These are phyloP conservation scores for Orestias chungarensis DNA, from an alignment of 2,797 vertebrate species.

Conservation along the genomic window DNA sequence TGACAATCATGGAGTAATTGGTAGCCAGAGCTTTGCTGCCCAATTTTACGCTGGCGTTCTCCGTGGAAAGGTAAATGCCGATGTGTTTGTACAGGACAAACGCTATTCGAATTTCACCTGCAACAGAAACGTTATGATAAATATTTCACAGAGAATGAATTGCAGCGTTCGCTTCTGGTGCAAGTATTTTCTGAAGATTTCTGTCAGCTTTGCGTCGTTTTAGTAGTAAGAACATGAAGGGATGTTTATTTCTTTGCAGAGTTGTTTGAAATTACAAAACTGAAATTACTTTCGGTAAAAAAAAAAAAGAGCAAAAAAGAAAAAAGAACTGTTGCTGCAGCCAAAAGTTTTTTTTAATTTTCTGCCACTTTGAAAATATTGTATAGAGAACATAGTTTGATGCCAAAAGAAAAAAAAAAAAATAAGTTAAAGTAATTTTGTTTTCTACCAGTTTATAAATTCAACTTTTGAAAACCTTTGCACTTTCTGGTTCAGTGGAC, in stretches of 20 bases:
- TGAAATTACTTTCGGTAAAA: neutral
- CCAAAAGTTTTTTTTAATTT: conserved; percentile 1
- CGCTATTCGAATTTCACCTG: conserved; percentile 97
- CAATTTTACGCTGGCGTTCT: conserved; percentile 96
- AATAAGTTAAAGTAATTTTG: neutral
- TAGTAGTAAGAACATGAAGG: neutral
- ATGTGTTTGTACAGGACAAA: conserved; percentile 98
- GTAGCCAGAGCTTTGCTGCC: conserved; percentile 91
- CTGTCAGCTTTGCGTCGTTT: neutral
- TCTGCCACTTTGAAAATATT: neutral
- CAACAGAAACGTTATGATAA: conserved; percentile 11
- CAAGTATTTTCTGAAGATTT: neutral
- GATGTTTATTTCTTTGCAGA: neutral
- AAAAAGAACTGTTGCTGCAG: neutral
- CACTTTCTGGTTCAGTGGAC: neutral
- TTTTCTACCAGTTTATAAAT: neutral
- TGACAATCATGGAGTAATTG: conserved; percentile 97
- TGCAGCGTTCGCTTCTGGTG: neutral
- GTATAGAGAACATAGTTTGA: neutral
- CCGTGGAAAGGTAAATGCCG: conserved; percentile 93
- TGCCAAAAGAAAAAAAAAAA: neutral
- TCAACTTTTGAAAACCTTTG: neutral
- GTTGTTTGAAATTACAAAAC: neutral
- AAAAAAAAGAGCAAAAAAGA: too few species aligned
- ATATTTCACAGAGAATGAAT: conserved; percentile 1